Percentiles rank a stretch among this genome's conserved stretches.
phyloP scores from a whole-genome alignment of 2,888 invertebrate species.

The Catocala nupta region DNA sequence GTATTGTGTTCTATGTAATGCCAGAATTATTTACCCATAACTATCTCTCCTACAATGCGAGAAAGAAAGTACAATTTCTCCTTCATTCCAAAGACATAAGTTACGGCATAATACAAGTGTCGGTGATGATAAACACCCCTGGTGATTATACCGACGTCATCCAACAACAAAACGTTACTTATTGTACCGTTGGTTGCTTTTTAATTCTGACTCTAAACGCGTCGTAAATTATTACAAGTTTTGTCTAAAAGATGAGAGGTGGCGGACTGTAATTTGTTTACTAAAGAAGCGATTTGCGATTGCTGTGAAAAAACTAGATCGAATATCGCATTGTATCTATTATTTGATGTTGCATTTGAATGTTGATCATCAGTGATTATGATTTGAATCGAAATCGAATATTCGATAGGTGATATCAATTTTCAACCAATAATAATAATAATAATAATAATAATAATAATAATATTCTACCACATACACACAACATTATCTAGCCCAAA shows the following conservation, averaged over 20 bases:
- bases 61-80: constrained; percentile 10
- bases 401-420: too few species aligned
- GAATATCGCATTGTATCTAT: too few species aligned
- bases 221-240: constrained; percentile 42
- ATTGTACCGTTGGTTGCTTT: constrained; percentile 30
- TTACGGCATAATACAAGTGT: constrained; percentile 9
- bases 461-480: too few species aligned
- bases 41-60: neutral
- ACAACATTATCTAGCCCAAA: too few species aligned
- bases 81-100: constrained; percentile 1
- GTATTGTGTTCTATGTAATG: too few species aligned
- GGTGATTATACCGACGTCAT: constrained; percentile 22
- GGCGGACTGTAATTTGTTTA: neutral
- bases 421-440: too few species aligned
- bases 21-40: too few species aligned
- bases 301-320: too few species aligned
- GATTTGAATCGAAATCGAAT: too few species aligned
- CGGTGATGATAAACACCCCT: constrained; percentile 14
- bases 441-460: too few species aligned
- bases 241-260: neutral
- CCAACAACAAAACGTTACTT: constrained; percentile 23
- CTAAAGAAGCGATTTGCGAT: neutral
- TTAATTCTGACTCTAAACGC: constrained; percentile 52
- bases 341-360: too few species aligned
- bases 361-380: too few species aligned